These are phyloP conservation scores for Phataginus tetradactyla DNA, from an alignment of 2,797 vertebrate genomes.

Conservation along the genomic window DNA sequence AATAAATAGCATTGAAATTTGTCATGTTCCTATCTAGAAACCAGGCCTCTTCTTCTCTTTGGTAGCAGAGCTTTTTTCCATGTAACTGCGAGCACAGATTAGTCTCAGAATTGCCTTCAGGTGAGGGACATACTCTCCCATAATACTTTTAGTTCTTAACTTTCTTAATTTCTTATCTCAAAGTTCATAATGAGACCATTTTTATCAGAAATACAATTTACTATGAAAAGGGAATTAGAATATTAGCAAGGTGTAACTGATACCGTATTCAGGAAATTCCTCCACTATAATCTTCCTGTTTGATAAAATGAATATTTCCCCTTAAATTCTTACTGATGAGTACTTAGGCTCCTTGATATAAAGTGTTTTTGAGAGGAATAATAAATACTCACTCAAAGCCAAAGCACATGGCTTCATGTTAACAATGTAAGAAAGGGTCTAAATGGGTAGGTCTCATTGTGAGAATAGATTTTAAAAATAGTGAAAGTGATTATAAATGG, in stretches of 20 bases:
- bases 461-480: background rate
- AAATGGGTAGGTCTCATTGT: background rate
- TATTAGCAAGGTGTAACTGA: background rate
- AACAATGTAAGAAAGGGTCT: background rate
- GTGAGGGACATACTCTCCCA: background rate
- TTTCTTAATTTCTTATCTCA: background rate
- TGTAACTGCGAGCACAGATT: background rate
- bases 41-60: background rate
- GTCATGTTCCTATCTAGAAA: background rate
- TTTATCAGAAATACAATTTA: background rate
- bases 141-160: background rate
- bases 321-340: background rate
- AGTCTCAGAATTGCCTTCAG: background rate
- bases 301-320: background rate
- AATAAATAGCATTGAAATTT: background rate
- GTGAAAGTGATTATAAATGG: background rate
- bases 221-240: background rate
- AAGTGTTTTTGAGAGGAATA: background rate
- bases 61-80: background rate
- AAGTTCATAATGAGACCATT: background rate
- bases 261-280: background rate
- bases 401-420: background rate
- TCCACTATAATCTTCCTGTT: background rate
- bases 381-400: background rate
- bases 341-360: background rate